Percentiles rank a stretch among this genome's conserved stretches.
Evolutionary conservation across 2,888 invertebrate species (phyloP).

Genomic region (Torymus aiolomorphi): DNA sequence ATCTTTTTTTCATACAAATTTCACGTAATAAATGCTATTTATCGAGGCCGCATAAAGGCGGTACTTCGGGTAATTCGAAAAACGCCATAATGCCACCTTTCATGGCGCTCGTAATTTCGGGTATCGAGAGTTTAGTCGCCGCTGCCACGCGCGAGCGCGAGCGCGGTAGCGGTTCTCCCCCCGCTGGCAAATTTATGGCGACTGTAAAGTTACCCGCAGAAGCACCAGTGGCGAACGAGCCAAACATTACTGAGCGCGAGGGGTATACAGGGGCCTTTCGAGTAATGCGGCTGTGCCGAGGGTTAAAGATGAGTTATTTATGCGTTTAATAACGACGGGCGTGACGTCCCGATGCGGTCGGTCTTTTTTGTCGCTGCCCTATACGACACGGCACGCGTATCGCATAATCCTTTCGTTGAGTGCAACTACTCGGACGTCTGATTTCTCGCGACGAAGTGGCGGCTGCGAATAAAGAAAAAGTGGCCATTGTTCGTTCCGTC

Average conservation of each 20-base stretch:
- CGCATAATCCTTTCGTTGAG: conserved; percentile 22
- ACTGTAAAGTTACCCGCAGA: conserved; percentile 46
- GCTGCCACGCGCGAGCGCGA: not conserved
- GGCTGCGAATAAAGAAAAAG: not conserved
- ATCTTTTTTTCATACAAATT: not conserved
- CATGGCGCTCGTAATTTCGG: conserved; percentile 29
- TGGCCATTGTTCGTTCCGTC: not conserved
- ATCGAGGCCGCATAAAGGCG: not conserved
- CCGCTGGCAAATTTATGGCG: conserved; percentile 44
- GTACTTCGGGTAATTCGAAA: conserved; percentile 19
- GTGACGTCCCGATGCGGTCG: not conserved
- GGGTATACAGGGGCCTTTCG: conserved; percentile 22
- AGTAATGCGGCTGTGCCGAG: conserved; percentile 32
- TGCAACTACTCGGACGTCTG: not conserved
- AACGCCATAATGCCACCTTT: conserved; percentile 20
- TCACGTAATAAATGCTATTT: not conserved
- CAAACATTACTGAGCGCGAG: conserved; percentile 2
- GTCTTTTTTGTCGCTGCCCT: not conserved
- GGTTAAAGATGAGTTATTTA: conserved; percentile 49
- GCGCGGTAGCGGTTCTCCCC: too few relatives aligned
- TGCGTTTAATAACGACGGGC: conserved; percentile 52
- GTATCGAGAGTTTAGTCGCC: conserved; percentile 36
- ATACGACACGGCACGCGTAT: too few relatives aligned
- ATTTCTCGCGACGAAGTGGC: too few relatives aligned
- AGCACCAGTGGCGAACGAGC: not conserved